phyloP scores from a whole-genome alignment of 53 echinoderm and acorn worm genomes.

The Paracentrotus lividus region DNA sequence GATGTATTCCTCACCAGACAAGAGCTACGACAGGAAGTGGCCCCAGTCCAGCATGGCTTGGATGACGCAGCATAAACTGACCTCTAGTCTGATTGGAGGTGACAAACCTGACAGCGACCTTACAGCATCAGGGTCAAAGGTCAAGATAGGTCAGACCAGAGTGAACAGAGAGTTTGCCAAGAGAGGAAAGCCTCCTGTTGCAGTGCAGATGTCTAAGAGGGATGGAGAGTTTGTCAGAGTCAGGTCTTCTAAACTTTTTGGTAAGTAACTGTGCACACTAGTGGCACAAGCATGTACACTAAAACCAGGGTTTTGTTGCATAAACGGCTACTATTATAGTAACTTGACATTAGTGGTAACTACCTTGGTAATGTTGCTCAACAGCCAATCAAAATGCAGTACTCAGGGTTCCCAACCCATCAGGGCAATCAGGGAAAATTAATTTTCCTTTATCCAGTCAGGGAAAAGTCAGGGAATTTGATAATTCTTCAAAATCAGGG shows the following conservation, averaged over 20 bases:
- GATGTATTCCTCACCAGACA: slow-evolving; percentile 58
- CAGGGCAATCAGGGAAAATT: too few relatives aligned
- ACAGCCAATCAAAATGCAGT: too few relatives aligned
- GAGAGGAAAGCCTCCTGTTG: slow-evolving; percentile 38
- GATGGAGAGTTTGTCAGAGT: slow-evolving; percentile 80
- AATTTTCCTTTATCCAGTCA: too few relatives aligned
- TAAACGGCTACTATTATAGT: too few relatives aligned
- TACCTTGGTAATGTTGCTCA: too few relatives aligned
- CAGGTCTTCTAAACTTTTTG: slow-evolving; percentile 75
- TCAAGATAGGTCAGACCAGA: slow-evolving; percentile 72
- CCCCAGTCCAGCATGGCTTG: slow-evolving; percentile 83
- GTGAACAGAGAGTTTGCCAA: slow-evolving; percentile 66
- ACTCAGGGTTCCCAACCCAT: too few relatives aligned
- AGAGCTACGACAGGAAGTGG: slow-evolving; percentile 80
- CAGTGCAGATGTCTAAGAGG: slow-evolving; percentile 6
- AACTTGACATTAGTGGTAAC: too few relatives aligned
- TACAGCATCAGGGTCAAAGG: slow-evolving; percentile 73
- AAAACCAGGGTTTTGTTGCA: too few relatives aligned
- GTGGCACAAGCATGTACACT: too few relatives aligned
- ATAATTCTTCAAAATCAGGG: too few relatives aligned
- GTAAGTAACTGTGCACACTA: too few relatives aligned
- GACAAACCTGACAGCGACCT: background rate
- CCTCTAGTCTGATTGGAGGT: slow-evolving; percentile 67
- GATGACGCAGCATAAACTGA: slow-evolving; percentile 75
- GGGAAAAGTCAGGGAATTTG: too few relatives aligned